Base-by-base conservation (phyloP, 2,888 invertebrate species). In the Latheticus oryzae region DNA sequence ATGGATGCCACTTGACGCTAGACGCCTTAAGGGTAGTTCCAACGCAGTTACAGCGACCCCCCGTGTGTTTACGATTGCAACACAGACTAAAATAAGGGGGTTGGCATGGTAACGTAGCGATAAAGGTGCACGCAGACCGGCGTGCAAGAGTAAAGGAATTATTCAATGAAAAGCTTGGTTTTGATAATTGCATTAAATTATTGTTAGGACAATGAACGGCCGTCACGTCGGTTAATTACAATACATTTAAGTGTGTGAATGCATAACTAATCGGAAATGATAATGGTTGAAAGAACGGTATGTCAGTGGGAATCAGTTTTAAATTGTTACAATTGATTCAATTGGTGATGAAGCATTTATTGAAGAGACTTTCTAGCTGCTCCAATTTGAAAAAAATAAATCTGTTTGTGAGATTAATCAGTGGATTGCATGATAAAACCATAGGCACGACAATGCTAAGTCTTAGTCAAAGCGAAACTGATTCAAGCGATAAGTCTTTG, bases 91-190 rank as follows among this genome's bases (percentile, higher is more conserved):
- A 52, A 43, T 11, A 17, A 9, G 57, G 57, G 57, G 13, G 57
- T 57, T 57, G 57, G 43, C 51, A 57, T 57, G 43, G 57, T 8
- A 57, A 56, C 56, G 23, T n/a, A n/a, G n/a, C 30, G 26, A 28
- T 35, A 40, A 51, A 28, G 50, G 50, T 50, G 50, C 24, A 50
- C 50, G 15, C 17, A 8, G 32, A 32, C 42, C 7, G 32, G 19
- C 33, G 45, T 47, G 45, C 40, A 51, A 15, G 26, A 19, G 38
- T 24, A n/a, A 35, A 26, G n/a, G 40, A 32, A 43, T 23, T 24
- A 37, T 43, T 43, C 43, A 19, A 37, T 54, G 37, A 42, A 15
- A 16, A 30, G 30, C 35, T 24, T 24, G 24, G 9, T 50, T 50
- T 17, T 37, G 28, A 15, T 38, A 50, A 37, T 37, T 35, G n/a